Conservation (phyloP, 2,797 vertebrate species). For the Poeciliopsis turneri region DNA sequence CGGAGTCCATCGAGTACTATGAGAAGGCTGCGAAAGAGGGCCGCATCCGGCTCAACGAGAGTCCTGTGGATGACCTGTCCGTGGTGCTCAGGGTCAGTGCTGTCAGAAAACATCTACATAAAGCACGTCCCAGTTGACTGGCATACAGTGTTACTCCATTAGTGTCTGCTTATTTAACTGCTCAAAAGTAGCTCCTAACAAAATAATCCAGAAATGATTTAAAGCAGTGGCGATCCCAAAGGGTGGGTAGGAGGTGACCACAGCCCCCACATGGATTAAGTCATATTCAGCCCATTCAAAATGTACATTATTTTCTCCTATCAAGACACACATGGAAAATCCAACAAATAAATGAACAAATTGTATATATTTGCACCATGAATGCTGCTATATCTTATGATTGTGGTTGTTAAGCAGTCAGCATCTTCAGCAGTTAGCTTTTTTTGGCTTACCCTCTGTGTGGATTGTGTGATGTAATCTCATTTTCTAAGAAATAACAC, state of each 20-base stretch:
- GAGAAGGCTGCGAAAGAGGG: slow-evolving; percentile 85
- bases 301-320: too few relatives aligned
- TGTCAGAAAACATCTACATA: background rate
- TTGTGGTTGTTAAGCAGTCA: background rate
- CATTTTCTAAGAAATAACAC: background rate
- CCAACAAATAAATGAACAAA: background rate
- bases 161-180: background rate
- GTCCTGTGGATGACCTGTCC: slow-evolving; percentile 84
- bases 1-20: slow-evolving; percentile 88
- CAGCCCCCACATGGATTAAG: background rate
- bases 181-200: background rate
- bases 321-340: too few relatives aligned
- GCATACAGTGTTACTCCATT: background rate
- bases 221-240: background rate
- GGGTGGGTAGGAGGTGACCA: background rate
- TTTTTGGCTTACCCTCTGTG: background rate
- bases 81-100: slow-evolving; percentile 88
- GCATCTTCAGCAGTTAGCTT: background rate
- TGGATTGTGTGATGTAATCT: background rate
- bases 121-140: background rate
- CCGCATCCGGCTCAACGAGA: slow-evolving; percentile 90
- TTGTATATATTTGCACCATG: too few relatives aligned
- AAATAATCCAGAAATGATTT: background rate
- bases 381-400: too few relatives aligned
- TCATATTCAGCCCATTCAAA: too few relatives aligned